Evolutionary conservation across 64 coral and sea anemone genomes (phyloP), one percentile per base, ranked within the genome.

Genomic region (Catalaphyllia jardinei): DNA sequence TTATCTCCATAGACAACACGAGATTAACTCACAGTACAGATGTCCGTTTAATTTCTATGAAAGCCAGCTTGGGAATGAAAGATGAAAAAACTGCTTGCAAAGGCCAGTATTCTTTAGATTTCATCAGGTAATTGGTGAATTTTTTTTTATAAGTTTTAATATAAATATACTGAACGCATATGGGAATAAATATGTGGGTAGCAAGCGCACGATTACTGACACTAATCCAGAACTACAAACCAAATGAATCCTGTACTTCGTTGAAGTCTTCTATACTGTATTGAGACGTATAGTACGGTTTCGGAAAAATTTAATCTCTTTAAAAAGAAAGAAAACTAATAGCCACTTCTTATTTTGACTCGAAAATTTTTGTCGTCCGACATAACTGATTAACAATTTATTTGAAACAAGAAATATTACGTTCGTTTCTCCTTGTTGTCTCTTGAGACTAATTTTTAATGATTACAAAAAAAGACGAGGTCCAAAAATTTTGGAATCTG

Each of bases 341-440:
- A 38, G 24, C 51, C 71, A 29, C 11, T 6, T 28, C 60, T 12
- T 71, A 39, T 28, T 9, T 71, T 67, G 38, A 71, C 35, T 63
- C 1, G 15, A 64, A 85, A 83, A 52, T 14, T 28, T 85, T 9
- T 2, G 62, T 71, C 33, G 24, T 20, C 15, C 81, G 81, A 85
- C 62, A 52, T 25, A 85, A 28, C 81, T 85, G 25, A 85, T 85
- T 85, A 85, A 85, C 62, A 85, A 85, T 85, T 85, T 29, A 85
- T 85, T 85, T 71, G 35, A 51, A 28, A 14, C 17, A 46, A 39
- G 67, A 20, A 71, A 85, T 71, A 85, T 49, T 85, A 12, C 2
- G 35, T 22, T 83, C 19, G 80, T 35, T 71, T 71, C 42, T 33
- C 61, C 17, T 20, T 42, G 31, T 61, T 30, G 10, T 50, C 24